Conservation (phyloP, 1,140 invertebrate species). For the Diprion similis region DNA sequence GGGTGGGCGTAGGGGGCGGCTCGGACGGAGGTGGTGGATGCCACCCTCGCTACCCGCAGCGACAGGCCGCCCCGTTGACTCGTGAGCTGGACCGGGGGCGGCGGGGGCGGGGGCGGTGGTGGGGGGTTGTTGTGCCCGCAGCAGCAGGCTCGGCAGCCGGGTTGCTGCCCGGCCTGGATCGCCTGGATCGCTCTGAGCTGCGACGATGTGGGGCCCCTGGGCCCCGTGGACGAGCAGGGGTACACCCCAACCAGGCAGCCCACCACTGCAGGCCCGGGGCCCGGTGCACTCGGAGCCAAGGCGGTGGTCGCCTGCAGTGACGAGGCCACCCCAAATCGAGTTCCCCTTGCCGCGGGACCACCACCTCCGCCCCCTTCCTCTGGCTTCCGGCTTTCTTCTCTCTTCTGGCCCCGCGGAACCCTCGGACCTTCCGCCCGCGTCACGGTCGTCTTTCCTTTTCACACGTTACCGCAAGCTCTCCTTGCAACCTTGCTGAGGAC, state of each 20-base stretch:
- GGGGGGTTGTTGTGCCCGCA: constrained; percentile 48
- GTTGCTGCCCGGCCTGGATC: constrained; percentile 32
- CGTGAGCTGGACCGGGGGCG: constrained; percentile 51
- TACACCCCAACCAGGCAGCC: constrained; percentile 66
- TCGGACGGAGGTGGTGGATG: constrained; percentile 63
- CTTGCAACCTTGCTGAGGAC: too few species aligned
- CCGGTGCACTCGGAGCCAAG: constrained; percentile 57
- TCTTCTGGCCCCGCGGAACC: not conserved
- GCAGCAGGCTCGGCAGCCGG: constrained; percentile 54
- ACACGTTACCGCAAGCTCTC: too few species aligned
- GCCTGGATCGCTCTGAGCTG: constrained; percentile 40
- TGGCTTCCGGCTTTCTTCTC: not conserved
- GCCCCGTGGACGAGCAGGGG: constrained; percentile 62
- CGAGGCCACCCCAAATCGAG: constrained; percentile 54
- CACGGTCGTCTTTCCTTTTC: not conserved
- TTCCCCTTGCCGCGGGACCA: constrained; percentile 51
- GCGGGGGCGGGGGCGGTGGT: constrained; percentile 38
- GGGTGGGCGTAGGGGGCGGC: constrained; percentile 61
- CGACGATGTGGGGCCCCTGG: constrained; percentile 58
- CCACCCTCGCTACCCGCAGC: constrained; percentile 63
- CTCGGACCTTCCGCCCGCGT: not conserved
- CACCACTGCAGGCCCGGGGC: constrained; percentile 60
- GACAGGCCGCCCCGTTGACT: constrained; percentile 59
- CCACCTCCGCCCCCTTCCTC: constrained; percentile 38
- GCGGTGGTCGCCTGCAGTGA: constrained; percentile 44